A percentile compares a stretch with the other conserved stretches of the same genome.
These are phyloP conservation scores for Falcaria lacertinaria DNA, from an alignment of 2,888 invertebrate species.

Conservation along the genomic window DNA sequence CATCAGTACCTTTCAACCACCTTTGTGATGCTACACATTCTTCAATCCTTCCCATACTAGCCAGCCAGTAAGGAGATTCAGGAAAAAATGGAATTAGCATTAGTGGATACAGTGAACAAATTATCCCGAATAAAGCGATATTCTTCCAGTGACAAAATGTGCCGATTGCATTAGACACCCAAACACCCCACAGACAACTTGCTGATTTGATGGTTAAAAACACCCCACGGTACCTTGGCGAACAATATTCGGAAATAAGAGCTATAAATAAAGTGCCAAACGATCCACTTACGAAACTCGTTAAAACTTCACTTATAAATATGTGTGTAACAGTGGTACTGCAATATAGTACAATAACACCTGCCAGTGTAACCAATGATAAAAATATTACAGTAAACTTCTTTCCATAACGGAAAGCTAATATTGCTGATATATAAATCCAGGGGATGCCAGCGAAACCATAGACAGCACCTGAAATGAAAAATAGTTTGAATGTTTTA, in stretches of 20 bases:
- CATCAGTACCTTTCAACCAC: slow-evolving; percentile 21
- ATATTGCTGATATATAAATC: background rate
- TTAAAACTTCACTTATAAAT: background rate
- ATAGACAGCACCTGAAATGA: background rate
- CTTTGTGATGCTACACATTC: slow-evolving; percentile 18
- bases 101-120: slow-evolving; percentile 15
- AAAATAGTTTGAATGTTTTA: background rate
- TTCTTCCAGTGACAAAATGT: slow-evolving; percentile 23
- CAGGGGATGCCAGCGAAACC: background rate
- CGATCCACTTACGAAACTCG: background rate
- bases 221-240: slow-evolving; percentile 17
- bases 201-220: slow-evolving; percentile 25
- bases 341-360: background rate
- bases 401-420: background rate
- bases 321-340: background rate
- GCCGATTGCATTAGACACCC: slow-evolving; percentile 26
- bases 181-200: slow-evolving; percentile 20
- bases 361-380: background rate
- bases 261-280: background rate
- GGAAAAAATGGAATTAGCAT: slow-evolving; percentile 14
- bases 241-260: slow-evolving; percentile 20
- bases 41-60: slow-evolving; percentile 20
- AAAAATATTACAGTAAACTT: background rate
- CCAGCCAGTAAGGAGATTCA: slow-evolving; percentile 24
- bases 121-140: slow-evolving; percentile 20